Conservation (phyloP, 2,888 invertebrate species). For the Eupithecia tripunctaria region DNA sequence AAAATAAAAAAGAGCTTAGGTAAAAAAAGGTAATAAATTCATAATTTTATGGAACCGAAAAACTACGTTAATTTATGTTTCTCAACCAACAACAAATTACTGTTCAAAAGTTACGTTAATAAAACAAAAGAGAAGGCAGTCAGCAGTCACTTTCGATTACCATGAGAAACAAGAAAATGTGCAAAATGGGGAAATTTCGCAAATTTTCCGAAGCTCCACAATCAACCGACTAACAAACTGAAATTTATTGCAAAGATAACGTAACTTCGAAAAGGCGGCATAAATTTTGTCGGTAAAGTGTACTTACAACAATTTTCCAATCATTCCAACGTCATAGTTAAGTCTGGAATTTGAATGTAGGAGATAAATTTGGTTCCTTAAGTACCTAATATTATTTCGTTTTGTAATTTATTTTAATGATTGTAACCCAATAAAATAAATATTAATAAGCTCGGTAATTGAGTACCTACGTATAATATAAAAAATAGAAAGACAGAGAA, state of each 20-base stretch:
- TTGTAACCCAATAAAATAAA: background rate
- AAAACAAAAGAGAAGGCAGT: slow-evolving; percentile 47
- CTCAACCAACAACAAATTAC: slow-evolving; percentile 49
- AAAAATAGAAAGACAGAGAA: too few relatives aligned
- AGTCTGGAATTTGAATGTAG: background rate
- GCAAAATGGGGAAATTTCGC: slow-evolving; percentile 47
- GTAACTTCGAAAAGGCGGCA: slow-evolving; percentile 73
- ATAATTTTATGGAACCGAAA: background rate
- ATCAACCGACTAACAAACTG: slow-evolving; percentile 63
- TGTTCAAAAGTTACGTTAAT: slow-evolving; percentile 52
- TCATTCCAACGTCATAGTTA: slow-evolving; percentile 24
- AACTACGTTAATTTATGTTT: slow-evolving; percentile 7
- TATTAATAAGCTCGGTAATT: background rate
- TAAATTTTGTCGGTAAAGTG: slow-evolving; percentile 64
- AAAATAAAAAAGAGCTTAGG: background rate
- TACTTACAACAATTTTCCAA: slow-evolving; percentile 42
- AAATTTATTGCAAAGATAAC: slow-evolving; percentile 78
- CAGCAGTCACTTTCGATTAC: slow-evolving; percentile 65
- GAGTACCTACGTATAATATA: too few relatives aligned
- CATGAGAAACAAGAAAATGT: slow-evolving; percentile 58
- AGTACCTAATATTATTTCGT: background rate
- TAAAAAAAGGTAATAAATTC: background rate
- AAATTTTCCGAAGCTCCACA: slow-evolving; percentile 50
- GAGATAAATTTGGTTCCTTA: background rate
- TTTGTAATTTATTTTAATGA: background rate